Evolutionary conservation across 2,888 invertebrate genomes (phyloP), one percentile per base, ranked within the genome.

Genomic region (Stictocephala bisonia): DNA sequence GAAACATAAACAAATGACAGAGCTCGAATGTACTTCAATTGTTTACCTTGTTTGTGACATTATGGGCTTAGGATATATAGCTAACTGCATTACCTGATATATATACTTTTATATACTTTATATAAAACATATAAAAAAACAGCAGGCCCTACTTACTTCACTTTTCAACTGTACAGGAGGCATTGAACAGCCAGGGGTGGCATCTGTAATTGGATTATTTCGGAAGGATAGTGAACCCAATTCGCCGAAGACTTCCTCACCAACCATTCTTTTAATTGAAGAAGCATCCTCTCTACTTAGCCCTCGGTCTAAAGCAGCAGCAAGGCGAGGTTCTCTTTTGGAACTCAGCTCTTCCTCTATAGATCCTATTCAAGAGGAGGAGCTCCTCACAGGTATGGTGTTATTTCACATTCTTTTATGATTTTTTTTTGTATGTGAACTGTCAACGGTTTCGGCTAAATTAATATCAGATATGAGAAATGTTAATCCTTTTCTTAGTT

Each of bases 131-230:
- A n/a, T n/a, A n/a, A n/a, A n/a, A n/a, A n/a, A n/a, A n/a, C n/a
- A n/a, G n/a, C n/a, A n/a, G n/a, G n/a, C n/a, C n/a, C n/a, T n/a
- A n/a, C n/a, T n/a, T n/a, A n/a, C n/a, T n/a, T n/a, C n/a, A n/a
- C n/a, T n/a, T n/a, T n/a, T 29, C 27, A 18, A 18, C 18, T 18
- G 77, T 78, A 50, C 79, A 93, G 94, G 94, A 86, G 94, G 94
- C 82, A 90, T 94, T 85, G 93, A 93, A 85, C 93, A 93, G 87
- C 93, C 93, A 84, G 91, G 93, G 86, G 88, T 89, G 86, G 89
- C 91, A 80, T 94, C 94, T 85, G 94, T 95, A 85, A 94, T 94
- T 88, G 94, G 94, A 85, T 88, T 94, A 77, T 95, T 95, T 86
- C 89, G 94, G 82, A 89, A 93, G 82, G 94, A 94, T 83, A 94